Evolutionary conservation across 2,888 invertebrate species (phyloP), one percentile per base, ranked within the genome.

Genomic region (Agrochola circellaris): DNA sequence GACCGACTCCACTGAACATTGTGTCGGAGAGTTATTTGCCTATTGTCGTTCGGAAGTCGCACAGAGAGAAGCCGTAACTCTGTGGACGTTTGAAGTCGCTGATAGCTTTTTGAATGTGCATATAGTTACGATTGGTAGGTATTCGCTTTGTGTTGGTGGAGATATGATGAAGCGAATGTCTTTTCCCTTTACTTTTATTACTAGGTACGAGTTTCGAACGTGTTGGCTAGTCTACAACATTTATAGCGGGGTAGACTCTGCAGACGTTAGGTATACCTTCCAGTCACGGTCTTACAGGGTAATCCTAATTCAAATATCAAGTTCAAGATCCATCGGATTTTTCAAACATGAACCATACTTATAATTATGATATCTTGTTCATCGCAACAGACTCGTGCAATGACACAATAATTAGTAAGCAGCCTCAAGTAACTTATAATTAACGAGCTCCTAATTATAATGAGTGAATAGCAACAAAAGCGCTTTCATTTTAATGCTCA

Each of bases 401-500:
- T 61, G 77, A 70, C 77, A 70, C 82, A 82, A 60, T 71, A 76
- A 82, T 82, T 82, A 82, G 58, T 34, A 61, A 23, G 54, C 70
- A 60, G 56, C 60, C 70, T 77, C 71, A 48, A 86, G 68, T 86
- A 65, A 67, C 77, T 71, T 76, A 60, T 65, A 87, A 84, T 87
- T 68, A 83, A 79, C 74, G 65, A 83, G 73, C 48, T 58, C n/a
- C 64, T 71, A 72, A 82, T 86, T 85, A 85, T 84, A 86, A 82
- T 86, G 68, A 86, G 73, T 71, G 80, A 79, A 83, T 83, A 73
- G 65, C 68, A 79, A 83, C 84, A 87, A 87, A 84, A 87, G 84
- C 61, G 54, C 58, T 77, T 82, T 71, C 60, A 64, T 86, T 85
- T 70, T 48, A 83, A 67, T 70, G 61, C 60, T 70, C 58, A 70